A percentile compares a stretch with the other conserved stretches of the same genome.
Conservation (phyloP, 2,797 vertebrate genomes). For the Danionella dracula region DNA sequence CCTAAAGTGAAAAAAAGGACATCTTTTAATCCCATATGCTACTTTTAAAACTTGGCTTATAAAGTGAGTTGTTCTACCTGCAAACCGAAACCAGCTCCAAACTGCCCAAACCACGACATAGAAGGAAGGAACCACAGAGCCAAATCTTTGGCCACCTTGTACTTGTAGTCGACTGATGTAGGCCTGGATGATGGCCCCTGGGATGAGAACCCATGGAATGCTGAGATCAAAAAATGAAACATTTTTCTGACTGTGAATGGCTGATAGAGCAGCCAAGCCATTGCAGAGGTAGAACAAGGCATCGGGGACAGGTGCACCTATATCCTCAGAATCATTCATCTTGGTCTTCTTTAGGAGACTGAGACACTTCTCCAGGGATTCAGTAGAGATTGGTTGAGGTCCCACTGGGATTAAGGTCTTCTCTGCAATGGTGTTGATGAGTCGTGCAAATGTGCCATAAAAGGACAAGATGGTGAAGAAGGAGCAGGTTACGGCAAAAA, state of each 20-base stretch:
- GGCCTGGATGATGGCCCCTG: slow-evolving; percentile 73
- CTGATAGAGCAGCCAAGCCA: slow-evolving; percentile 75
- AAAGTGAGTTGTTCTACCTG: slow-evolving; percentile 62
- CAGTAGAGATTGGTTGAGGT: slow-evolving; percentile 65
- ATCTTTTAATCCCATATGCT: not conserved
- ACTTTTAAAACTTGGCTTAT: not conserved
- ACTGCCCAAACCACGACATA: slow-evolving; percentile 78
- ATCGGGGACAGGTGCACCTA: slow-evolving; percentile 61
- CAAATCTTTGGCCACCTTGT: slow-evolving; percentile 66
- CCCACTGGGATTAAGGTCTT: slow-evolving; percentile 79
- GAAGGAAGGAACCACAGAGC: slow-evolving; percentile 73
- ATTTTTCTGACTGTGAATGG: slow-evolving; percentile 56
- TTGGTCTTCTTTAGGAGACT: slow-evolving; percentile 26
- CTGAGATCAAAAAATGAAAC: slow-evolving; percentile 63
- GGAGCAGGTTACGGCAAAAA: slow-evolving; percentile 75
- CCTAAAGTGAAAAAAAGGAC: slow-evolving; percentile 54
- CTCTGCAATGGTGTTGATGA: slow-evolving; percentile 83
- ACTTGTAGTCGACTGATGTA: slow-evolving; percentile 77
- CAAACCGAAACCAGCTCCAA: slow-evolving; percentile 82
- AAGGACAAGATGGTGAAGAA: slow-evolving; percentile 69
- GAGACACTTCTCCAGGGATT: slow-evolving; percentile 55
- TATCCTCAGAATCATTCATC: slow-evolving; percentile 5
- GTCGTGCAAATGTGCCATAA: slow-evolving; percentile 76
- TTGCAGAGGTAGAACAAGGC: slow-evolving; percentile 81
- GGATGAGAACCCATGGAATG: slow-evolving; percentile 77